A percentile compares a stretch with the other conserved stretches of the same genome.
These are phyloP conservation scores for Mormoops blainvillei DNA, from an alignment of 2,113 vertebrate genomes.

Conservation along the genomic window DNA sequence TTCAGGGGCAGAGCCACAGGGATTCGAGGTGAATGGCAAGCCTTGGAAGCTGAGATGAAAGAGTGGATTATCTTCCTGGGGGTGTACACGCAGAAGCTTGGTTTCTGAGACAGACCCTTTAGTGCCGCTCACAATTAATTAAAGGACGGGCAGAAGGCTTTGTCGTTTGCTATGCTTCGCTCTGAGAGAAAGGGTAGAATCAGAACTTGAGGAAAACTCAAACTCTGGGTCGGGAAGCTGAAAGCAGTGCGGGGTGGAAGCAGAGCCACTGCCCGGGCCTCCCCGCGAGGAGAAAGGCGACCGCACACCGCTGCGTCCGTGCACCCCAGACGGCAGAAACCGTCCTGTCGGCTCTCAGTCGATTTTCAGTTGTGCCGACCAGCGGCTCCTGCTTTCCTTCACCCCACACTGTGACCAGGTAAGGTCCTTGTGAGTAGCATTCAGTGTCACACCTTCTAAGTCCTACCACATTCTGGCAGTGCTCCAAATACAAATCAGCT, in stretches of 20 bases:
- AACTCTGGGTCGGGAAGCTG: not conserved
- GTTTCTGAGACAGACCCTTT: not conserved
- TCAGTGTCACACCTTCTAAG: not conserved
- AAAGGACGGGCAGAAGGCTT: not conserved
- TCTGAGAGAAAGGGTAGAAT: not conserved
- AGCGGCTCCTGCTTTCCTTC: not conserved
- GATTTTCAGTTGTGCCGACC: not conserved
- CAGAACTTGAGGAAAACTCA: not conserved
- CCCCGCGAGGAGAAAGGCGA: not conserved
- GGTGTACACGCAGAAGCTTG: not conserved
- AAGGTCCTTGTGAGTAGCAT: not conserved
- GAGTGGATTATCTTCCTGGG: not conserved
- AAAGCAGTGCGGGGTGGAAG: not conserved
- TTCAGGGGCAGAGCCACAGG: not conserved
- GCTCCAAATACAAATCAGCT: not conserved
- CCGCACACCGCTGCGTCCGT: rapidly evolving
- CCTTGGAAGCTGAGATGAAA: not conserved
- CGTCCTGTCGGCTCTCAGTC: not conserved
- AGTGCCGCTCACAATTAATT: not conserved
- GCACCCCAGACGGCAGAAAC: not conserved
- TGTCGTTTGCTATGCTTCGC: not conserved
- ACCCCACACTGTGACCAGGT: not conserved
- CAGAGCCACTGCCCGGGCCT: not conserved
- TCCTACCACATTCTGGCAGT: not conserved
- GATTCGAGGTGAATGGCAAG: not conserved